Evolutionary conservation across 1,140 invertebrate genomes (phyloP), one percentile per base, ranked within the genome.

Genomic region (Habropoda laboriosa): DNA sequence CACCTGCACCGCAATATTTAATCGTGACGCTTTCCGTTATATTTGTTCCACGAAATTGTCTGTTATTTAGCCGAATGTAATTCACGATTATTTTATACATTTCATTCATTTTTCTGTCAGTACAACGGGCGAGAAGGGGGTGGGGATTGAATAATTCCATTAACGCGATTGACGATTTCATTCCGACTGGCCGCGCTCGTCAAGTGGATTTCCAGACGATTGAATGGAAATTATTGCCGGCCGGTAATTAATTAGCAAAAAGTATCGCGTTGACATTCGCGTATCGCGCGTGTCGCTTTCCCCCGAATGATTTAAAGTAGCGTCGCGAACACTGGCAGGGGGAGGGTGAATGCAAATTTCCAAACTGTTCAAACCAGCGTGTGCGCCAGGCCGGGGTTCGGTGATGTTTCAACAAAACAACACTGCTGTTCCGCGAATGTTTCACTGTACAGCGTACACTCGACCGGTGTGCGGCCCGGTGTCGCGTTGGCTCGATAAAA

Each of bases 181-280:
- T 40, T 71, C 42, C 49, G 18, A 71, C 13, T 30, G 38, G 45
- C n/a, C n/a, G 2, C 35, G 67, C 13, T 6, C 24, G 38, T 42
- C 66, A 68, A 68, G 30, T 49, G 64, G 45, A 68, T 68, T 68
- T 68, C 47, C 66, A 24, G 3, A 30, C 67, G 67, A 57, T 71
- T 32, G 51, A 10, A 30, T 18, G n/a, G 24, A 12, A 71, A 71
- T 71, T 71, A 71, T 71, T 30, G 67, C 18, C 38, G 24, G n/a
- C n/a, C 10, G 49, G 18, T 71, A 57, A 71, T 71, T 42, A 71
- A 71, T 71, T 71, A 71, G 38, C 8, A 13, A 35, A 47, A 47
- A 66, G 42, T 47, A n/a, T 45, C 12, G 42, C 27, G 27, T 7
- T 32, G 42, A 16, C 27, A 32, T 13, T 35, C 13, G n/a, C n/a